phyloP scores from a whole-genome alignment of 2,797 vertebrate species.

The Alouatta caraya region DNA sequence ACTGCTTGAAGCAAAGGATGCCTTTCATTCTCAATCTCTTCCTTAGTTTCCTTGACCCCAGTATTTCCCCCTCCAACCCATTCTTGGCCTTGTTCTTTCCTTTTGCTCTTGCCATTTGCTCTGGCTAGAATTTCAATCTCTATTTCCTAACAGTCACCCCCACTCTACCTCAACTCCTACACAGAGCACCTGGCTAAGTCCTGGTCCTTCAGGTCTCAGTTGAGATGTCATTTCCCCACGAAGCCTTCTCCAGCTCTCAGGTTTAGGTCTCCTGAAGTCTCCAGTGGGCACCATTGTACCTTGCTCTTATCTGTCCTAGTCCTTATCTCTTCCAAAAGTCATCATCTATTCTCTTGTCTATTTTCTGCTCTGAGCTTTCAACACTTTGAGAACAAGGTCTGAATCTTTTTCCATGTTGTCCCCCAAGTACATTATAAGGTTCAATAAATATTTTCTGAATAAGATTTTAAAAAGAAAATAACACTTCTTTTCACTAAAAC shows the following conservation, averaged over 20 bases:
- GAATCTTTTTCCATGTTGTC: not conserved
- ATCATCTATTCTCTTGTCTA: not conserved
- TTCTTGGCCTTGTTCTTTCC: not conserved
- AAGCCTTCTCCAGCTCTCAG: not conserved
- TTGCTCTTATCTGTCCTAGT: not conserved
- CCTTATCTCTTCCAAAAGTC: not conserved
- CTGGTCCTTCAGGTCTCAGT: not conserved
- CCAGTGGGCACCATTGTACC: fast-evolving
- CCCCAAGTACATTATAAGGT: not conserved
- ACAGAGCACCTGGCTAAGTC: not conserved
- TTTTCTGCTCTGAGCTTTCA: not conserved
- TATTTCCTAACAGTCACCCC: not conserved
- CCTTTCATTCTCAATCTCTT: not conserved
- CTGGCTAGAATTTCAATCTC: not conserved
- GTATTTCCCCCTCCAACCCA: not conserved
- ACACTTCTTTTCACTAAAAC: not conserved
- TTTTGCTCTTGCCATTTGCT: not conserved
- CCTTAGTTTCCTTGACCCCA: not conserved
- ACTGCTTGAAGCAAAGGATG: not conserved
- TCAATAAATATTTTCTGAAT: not conserved
- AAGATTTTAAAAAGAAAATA: not conserved
- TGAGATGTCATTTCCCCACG: not conserved
- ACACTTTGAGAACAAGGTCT: not conserved
- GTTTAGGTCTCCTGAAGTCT: not conserved
- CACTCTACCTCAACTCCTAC: too few species aligned